A percentile compares a stretch with the other conserved stretches of the same genome.
Evolutionary conservation across 2,888 invertebrate species (phyloP).

Genomic region (Pseudoips prasinana): DNA sequence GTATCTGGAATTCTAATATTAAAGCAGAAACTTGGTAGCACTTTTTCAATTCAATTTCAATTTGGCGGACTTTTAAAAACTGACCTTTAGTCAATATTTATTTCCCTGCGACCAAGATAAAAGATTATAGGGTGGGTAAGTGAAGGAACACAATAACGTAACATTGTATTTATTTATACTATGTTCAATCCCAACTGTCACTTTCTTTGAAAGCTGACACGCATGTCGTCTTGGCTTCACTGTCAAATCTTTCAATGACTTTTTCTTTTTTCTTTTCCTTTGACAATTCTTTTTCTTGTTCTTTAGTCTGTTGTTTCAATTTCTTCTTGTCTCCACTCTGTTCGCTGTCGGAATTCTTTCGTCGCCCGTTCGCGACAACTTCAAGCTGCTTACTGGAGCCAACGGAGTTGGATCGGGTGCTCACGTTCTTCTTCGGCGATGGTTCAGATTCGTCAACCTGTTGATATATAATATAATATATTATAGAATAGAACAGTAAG

Average conservation of each 20-base stretch:
- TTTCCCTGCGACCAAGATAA: too few relatives aligned
- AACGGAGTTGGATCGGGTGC: constrained; percentile 29
- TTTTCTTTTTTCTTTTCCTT: constrained; percentile 32
- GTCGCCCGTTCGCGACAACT: constrained; percentile 40
- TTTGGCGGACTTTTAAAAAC: too few relatives aligned
- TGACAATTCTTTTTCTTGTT: constrained; percentile 18
- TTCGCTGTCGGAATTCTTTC: constrained; percentile 25
- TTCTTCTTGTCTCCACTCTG: constrained; percentile 17
- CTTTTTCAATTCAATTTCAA: too few relatives aligned
- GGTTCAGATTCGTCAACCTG: constrained; percentile 62
- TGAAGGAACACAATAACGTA: constrained; percentile 3
- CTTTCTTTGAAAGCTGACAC: constrained; percentile 69
- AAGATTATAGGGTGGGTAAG: too few relatives aligned
- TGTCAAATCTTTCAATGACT: constrained; percentile 48
- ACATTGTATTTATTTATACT: constrained; percentile 29
- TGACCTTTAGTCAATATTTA: too few relatives aligned
- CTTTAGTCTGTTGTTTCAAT: constrained; percentile 20
- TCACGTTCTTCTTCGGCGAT: constrained; percentile 50
- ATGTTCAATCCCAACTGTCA: constrained; percentile 63
- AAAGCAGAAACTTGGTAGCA: too few relatives aligned
- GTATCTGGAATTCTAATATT: too few relatives aligned
- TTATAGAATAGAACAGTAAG: too few relatives aligned
- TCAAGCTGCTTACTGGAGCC: constrained; percentile 28
- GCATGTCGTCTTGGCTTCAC: constrained; percentile 44
- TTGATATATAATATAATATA: too few relatives aligned